Conservation (phyloP, 1,140 invertebrate genomes). For the Bombus consobrinus region DNA sequence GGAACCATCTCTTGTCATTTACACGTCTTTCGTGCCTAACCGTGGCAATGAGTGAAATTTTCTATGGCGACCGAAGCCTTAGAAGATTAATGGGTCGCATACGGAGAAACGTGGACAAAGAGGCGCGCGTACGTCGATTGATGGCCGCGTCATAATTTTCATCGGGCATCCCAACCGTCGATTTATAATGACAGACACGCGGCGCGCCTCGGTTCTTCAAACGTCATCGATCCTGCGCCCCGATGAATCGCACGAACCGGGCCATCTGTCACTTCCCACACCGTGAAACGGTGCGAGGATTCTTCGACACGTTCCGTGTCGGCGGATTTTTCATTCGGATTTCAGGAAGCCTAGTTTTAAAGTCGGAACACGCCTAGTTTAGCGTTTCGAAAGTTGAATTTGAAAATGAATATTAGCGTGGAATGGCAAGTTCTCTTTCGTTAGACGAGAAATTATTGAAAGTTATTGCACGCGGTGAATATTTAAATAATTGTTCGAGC, state of each 20-base stretch:
- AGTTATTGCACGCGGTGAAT: too few species aligned
- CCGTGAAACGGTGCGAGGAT: neutral
- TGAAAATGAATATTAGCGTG: neutral
- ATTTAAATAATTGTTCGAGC: neutral
- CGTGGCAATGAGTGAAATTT: too few species aligned
- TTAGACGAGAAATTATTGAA: neutral
- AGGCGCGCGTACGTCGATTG: neutral
- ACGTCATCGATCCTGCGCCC: neutral
- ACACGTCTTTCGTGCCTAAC: neutral
- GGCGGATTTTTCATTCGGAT: neutral
- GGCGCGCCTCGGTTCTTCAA: slow-evolving; percentile 5
- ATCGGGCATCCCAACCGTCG: neutral
- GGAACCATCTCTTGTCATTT: neutral
- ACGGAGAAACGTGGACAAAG: neutral
- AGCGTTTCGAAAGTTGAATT: neutral
- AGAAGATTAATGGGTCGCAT: slow-evolving; percentile 1
- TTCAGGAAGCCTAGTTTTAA: neutral
- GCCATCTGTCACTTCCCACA: slow-evolving; percentile 11
- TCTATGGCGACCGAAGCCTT: neutral
- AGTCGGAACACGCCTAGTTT: neutral
- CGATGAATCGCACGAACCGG: neutral
- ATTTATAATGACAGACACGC: slow-evolving; percentile 20
- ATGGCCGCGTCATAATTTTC: slow-evolving; percentile 11
- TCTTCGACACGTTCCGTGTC: neutral
- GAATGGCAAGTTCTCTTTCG: neutral